These are phyloP conservation scores for Anolis apletophallus DNA, from an alignment of 2,797 vertebrate genomes.

Conservation along the genomic window DNA sequence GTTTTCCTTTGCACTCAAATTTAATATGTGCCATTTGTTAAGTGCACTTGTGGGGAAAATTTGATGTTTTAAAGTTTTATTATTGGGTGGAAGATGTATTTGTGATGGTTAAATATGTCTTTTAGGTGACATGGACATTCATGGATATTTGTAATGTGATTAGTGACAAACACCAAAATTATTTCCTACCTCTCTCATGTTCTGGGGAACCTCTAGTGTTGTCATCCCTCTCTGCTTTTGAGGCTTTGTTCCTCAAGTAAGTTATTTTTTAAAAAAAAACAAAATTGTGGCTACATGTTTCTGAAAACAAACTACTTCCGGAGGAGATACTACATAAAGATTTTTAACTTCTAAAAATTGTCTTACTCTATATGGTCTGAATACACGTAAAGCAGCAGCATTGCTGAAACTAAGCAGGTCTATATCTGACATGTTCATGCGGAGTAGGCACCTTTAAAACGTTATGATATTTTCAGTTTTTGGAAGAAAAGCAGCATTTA, in stretches of 20 bases:
- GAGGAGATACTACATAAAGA: no score
- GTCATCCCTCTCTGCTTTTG: background rate
- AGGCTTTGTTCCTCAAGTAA: background rate
- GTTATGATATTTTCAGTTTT: background rate
- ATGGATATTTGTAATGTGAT: background rate
- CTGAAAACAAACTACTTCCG: no score
- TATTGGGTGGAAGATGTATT: background rate
- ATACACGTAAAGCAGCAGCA: background rate
- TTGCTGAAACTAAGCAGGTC: background rate
- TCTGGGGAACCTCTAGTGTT: background rate
- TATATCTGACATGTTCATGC: background rate
- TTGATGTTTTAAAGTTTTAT: background rate
- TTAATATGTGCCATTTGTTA: background rate
- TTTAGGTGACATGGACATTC: background rate
- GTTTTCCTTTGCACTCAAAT: background rate
- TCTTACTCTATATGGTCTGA: background rate
- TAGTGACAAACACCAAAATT: background rate
- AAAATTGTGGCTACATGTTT: background rate
- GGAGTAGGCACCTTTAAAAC: background rate
- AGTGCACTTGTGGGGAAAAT: background rate
- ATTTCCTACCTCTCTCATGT: background rate
- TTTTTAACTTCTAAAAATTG: background rate
- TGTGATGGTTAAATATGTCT: conserved; percentile 5
- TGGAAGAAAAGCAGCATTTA: background rate
- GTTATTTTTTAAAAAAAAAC: background rate